Conservation (phyloP, 2,113 vertebrate genomes). For the Laticauda laticaudata region DNA sequence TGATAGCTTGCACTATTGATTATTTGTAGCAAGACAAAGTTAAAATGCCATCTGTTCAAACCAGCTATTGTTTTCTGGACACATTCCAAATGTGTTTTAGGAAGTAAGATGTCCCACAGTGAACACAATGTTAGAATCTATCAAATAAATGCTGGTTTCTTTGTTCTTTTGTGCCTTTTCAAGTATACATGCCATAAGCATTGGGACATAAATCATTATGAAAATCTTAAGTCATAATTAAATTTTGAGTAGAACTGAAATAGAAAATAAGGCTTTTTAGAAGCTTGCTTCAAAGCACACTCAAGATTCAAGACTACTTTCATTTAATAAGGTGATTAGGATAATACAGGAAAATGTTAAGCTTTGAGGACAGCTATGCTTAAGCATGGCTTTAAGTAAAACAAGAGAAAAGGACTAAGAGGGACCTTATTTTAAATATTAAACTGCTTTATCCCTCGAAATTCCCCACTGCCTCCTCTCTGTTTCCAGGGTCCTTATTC, state of each 20-base stretch:
- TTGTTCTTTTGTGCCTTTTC: background rate
- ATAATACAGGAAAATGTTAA: background rate
- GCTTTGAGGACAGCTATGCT: background rate
- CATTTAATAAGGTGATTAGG: background rate
- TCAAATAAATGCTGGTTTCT: background rate
- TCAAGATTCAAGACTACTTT: background rate
- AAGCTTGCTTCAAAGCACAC: background rate
- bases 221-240: constrained; percentile 14
- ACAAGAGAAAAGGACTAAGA: background rate
- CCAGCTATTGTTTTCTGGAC: background rate
- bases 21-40: background rate
- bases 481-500: background rate
- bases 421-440: background rate
- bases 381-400: background rate
- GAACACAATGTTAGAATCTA: fast-evolving
- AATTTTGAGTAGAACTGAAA: background rate
- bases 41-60: constrained; percentile 7
- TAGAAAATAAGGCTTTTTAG: background rate
- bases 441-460: background rate
- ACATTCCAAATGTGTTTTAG: background rate
- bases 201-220: background rate
- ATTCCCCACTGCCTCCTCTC: background rate
- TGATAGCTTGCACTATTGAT: background rate
- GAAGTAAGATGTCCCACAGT: background rate
- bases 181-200: background rate